Evolutionary conservation across 2,888 invertebrate species (phyloP), one percentile per base, ranked within the genome.

Genomic region (Brachylomia viminalis): DNA sequence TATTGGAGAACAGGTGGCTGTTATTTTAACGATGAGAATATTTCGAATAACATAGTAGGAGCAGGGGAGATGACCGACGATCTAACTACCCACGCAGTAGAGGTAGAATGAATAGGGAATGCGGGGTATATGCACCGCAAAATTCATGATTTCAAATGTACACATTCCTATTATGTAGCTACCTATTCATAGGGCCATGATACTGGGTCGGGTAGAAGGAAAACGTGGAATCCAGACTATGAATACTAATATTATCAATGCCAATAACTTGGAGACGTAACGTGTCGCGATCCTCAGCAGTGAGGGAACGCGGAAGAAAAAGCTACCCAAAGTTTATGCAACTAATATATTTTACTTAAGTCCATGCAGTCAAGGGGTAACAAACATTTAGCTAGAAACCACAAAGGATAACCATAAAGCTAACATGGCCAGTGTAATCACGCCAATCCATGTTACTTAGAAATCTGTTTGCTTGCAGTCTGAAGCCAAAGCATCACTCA

Each of bases 391-490:
- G 15, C 15, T 52, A 2, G 30, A 45, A 54, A 73, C 52, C n/a
- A 72, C 56, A 65, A 62, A 52, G 49, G 49, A 7, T 7, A 11
- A 47, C 64, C 72, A 66, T 47, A 13, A 61, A 13, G 27, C 30
- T n/a, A 66, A 73, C 23, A 27, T 65, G 20, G 15, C 27, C 13
- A 17, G n/a, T 38, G 15, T 56, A 49, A 66, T 58, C 75, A 66
- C 59, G 65, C 20, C 52, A 69, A 49, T 58, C 38, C 15, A 66
- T 70, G 65, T 70, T 47, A 69, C 20, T 70, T 56, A 61, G 23
- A 49, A 13, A 42, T 59, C 20, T 65, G 69, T 65, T 76, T 76
- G 47, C 65, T 47, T 69, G 58, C 49, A 27, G 67, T 49, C 23
- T 58, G 69, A 42, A 65, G 23, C 47, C 42, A 54, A 45, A 68